Base-by-base conservation (phyloP, 2,888 invertebrate genomes). In the Synergus japonicus region DNA sequence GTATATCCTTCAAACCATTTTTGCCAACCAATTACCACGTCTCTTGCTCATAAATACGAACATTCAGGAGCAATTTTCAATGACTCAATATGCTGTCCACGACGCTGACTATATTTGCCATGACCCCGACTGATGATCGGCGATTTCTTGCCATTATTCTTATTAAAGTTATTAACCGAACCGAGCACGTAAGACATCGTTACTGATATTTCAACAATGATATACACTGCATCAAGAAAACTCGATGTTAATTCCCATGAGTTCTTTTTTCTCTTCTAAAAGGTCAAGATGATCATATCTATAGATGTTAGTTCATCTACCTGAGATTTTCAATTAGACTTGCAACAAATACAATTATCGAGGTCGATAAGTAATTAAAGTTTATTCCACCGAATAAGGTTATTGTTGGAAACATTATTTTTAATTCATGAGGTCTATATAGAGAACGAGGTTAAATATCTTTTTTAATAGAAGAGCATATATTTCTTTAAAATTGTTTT, bases 91-190 rank as follows among this genome's bases (percentile, higher is more conserved):
- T 67, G 67, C 46, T 22, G 46, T 67, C 46, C 46, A 49, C 29
- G 22, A 67, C 29, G 10, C 46, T 22, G 22, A 67, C 46, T 22
- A 13, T 12, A 8, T 49, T 67, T 29, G 67, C 67, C 67, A 67
- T 67, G 67, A 67, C 69, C 69, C 29, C 49, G 69, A 69, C 22
- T 67, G 22, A 67, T 67, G 49, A 69, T 69, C 15, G 49, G 10
- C 44, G 46, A 46, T 69, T 69, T 69, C 29, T 69, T 49, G 29
- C 18, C 69, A 69, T 69, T 69, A 69, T 69, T 69, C 69, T 2
- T 49, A 46, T 67, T 46, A 46, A 67, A 67, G 67, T 46, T 46
- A 49, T 67, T 67, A 67, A 49, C 67, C 44, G 67, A 67, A 67
- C 13, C 44, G 7, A 29, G 22, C 29, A 10, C 44, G 44, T 67